phyloP scores from a whole-genome alignment of 2,113 vertebrate species.

The Mohoua ochrocephala region DNA sequence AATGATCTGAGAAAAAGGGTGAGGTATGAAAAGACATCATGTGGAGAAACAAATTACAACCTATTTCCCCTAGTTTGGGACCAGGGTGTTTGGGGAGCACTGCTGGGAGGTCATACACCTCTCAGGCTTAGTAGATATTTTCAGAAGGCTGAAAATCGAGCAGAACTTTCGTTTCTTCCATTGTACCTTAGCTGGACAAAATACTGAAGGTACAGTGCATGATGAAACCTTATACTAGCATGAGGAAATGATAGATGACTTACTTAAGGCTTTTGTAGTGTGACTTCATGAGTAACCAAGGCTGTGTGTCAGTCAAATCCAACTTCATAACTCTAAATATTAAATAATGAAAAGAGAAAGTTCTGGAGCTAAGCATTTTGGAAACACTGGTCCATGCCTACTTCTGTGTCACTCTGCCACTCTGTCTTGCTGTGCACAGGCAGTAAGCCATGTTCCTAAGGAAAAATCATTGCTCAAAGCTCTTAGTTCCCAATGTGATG shows the following conservation, averaged over 20 bases:
- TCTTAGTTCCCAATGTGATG: neutral
- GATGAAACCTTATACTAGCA: neutral
- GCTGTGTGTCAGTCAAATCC: neutral
- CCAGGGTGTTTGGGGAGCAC: slow-evolving; percentile 11
- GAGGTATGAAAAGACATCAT: slow-evolving; percentile 52
- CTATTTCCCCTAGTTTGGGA: slow-evolving; percentile 16
- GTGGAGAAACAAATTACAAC: slow-evolving; percentile 48
- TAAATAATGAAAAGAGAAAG: neutral
- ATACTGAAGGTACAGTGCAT: neutral
- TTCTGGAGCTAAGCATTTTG: neutral
- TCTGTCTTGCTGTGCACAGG: neutral
- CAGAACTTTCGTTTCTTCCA: neutral
- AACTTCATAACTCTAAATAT: neutral
- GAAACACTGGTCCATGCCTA: neutral
- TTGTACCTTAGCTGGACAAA: neutral
- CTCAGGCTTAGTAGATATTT: neutral
- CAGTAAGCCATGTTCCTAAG: neutral
- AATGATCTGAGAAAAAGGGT: slow-evolving; percentile 66
- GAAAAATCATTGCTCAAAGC: neutral
- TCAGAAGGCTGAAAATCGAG: slow-evolving; percentile 1
- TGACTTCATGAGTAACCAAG: neutral
- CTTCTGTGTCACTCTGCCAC: neutral
- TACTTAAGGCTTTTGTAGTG: neutral
- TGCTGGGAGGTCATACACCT: slow-evolving; percentile 17
- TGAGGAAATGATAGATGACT: neutral